These are phyloP conservation scores for Phaethon lepturus DNA, from an alignment of 2,113 vertebrate genomes.

Conservation along the genomic window DNA sequence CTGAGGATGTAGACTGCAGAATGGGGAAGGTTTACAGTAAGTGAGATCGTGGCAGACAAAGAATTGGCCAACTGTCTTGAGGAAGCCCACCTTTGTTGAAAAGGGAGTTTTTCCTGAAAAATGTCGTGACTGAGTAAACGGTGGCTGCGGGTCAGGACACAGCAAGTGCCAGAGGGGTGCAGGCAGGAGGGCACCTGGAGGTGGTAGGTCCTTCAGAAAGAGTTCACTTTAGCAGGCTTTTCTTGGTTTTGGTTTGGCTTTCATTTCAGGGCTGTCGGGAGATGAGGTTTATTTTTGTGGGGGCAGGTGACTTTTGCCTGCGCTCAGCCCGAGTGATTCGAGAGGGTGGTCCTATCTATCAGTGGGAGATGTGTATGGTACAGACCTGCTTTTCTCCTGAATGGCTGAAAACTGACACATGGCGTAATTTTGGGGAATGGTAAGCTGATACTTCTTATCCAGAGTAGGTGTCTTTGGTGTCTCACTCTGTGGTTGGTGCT, in stretches of 20 bases:
- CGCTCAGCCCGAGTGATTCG: rapidly evolving
- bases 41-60: neutral
- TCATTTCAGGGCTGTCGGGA: neutral
- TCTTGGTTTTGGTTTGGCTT: neutral
- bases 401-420: neutral
- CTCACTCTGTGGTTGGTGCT: neutral
- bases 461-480: neutral
- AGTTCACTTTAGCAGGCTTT: neutral
- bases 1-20: neutral
- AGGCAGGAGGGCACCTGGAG: neutral
- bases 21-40: neutral
- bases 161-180: rapidly evolving
- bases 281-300: neutral
- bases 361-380: neutral
- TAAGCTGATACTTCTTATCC: neutral
- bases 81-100: neutral
- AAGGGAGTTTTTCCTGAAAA: neutral
- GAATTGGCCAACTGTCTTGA: rapidly evolving
- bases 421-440: neutral
- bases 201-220: neutral
- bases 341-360: neutral
- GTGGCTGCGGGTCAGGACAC: rapidly evolving
- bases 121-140: neutral
- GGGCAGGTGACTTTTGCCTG: neutral
- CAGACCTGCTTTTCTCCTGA: neutral